Evolutionary conservation across 2,888 invertebrate species (phyloP), one percentile per base, ranked within the genome.

Genomic region (Odontocerum albicorne): DNA sequence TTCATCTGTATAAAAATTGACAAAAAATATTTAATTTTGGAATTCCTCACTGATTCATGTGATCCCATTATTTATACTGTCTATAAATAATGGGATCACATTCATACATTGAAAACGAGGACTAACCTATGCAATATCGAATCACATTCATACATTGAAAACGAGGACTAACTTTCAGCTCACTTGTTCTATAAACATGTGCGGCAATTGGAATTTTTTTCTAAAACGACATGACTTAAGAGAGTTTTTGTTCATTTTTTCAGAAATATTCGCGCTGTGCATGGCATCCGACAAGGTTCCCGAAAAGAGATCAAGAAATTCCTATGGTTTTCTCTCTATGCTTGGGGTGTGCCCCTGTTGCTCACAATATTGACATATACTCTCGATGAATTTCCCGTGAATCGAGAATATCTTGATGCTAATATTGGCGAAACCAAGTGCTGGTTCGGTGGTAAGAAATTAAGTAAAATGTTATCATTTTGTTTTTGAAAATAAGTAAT

Each of bases 311-410:
- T 74, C 22, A 81, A 79, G 40, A 78, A 82, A 55, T 87, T 89
- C 66, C 50, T 83, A 2, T 73, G 76, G 65, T 90, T 89, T 67
- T 85, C 85, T 1, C 38, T 84, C 1, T 88, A 88, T 67, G 87
- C 88, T 1, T 90, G 88, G 88, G 83, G 84, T 2, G 64, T 83
- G 7, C 80, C 89, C 0, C 65, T 82, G 2, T 27, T 79, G 1
- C 67, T 88, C 32, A 83, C 85, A 0, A 62, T 72, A 7, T 66
- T 77, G 4, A 81, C 82, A 52, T 76, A 81, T 46, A 65, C 80
- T 2, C 68, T 84, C 49, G 85, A 86, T 62, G 68, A 70, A 36
- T 79, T 75, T 20, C 70, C 70, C n/a, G 45, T 74, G n/a, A 57
- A 80, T n/a, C 72, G 71, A 1, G 64, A 67, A 4, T 62, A 70